These are phyloP conservation scores for Ictalurus punctatus DNA, from an alignment of 2,113 vertebrate species.

Conservation along the genomic window DNA sequence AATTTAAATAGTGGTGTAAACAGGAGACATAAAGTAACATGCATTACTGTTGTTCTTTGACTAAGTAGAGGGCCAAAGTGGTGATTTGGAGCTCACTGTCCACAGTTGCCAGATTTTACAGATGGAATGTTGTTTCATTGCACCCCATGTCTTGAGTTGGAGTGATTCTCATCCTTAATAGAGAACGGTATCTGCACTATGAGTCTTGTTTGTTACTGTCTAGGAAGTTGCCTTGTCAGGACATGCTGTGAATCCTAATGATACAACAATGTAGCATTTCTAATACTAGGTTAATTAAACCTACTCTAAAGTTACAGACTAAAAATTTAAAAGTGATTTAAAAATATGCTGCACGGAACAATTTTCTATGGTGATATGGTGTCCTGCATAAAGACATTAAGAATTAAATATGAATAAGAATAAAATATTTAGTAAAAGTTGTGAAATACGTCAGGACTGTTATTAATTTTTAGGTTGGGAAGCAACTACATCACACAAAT, in stretches of 20 bases:
- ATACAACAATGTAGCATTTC: neutral
- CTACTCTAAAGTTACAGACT: neutral
- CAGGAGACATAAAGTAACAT: neutral
- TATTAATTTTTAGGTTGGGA: neutral
- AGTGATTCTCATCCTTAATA: neutral
- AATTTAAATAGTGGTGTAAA: neutral
- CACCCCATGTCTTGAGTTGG: neutral
- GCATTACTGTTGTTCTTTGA: neutral
- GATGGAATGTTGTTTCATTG: neutral
- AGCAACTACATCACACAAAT: neutral
- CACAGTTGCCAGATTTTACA: neutral
- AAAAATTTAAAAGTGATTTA: neutral
- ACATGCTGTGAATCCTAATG: too few species aligned
- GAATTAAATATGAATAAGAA: neutral
- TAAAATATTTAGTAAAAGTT: neutral
- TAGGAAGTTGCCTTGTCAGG: too few species aligned
- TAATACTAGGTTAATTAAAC: neutral
- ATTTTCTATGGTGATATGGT: neutral
- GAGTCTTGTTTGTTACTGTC: too few species aligned
- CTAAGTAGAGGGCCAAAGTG: neutral
- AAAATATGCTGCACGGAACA: neutral
- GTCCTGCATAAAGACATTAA: neutral
- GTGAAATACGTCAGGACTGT: neutral
- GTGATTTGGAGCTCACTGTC: neutral
- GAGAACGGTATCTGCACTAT: neutral